Evolutionary conservation across 1,140 invertebrate genomes (phyloP).

Genomic region (Zaprionus gabonicus): DNA sequence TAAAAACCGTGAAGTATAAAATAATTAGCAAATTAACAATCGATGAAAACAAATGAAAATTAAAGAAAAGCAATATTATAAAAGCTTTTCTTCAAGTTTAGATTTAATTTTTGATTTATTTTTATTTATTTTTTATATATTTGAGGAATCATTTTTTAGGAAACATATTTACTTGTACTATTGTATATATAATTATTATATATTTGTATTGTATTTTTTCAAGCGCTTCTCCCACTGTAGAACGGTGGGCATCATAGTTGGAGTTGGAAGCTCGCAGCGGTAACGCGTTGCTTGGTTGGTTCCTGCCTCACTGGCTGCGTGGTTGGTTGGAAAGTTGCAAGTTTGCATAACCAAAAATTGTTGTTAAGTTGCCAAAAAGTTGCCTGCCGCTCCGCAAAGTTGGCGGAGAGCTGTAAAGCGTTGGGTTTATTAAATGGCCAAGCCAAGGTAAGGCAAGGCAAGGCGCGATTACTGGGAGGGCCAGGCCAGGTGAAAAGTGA

Average conservation of each 20-base stretch:
- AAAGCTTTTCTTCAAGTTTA: too few species aligned
- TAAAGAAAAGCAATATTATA: too few species aligned
- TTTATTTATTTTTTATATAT: too few species aligned
- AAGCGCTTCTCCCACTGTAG: background rate
- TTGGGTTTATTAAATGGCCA: constrained; percentile 51
- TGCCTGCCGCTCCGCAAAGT: constrained; percentile 45
- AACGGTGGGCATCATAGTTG: background rate
- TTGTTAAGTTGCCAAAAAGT: constrained; percentile 58
- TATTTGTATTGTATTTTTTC: background rate
- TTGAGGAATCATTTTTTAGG: too few species aligned
- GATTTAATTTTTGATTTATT: too few species aligned
- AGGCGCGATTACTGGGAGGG: background rate
- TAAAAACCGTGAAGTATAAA: too few species aligned
- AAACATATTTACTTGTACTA: too few species aligned
- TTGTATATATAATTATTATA: too few species aligned
- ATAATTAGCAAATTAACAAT: too few species aligned
- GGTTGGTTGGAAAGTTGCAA: constrained; percentile 45
- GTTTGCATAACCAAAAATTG: constrained; percentile 58
- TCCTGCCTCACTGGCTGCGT: background rate
- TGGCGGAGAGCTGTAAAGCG: constrained; percentile 46
- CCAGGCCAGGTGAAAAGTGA: constrained; percentile 45
- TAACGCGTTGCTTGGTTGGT: background rate
- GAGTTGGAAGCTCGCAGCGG: background rate
- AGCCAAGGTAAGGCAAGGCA: constrained; percentile 2
- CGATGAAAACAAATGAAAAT: too few species aligned